Percentiles rank a stretch among this genome's conserved stretches.
Evolutionary conservation across 1,140 invertebrate species (phyloP).

Genomic region (Drosophila lacteicornis): DNA sequence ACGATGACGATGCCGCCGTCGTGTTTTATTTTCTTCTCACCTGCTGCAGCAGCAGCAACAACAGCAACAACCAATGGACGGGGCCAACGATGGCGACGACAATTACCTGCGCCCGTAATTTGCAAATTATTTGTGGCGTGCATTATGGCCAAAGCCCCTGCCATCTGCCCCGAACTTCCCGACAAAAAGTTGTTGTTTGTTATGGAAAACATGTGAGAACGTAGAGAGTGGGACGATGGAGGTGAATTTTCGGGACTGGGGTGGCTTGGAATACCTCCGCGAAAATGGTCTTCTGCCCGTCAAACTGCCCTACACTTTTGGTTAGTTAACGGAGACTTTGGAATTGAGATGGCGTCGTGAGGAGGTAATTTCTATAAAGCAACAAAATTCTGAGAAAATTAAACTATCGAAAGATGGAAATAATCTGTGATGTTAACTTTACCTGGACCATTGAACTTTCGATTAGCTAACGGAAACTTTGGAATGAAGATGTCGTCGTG

Average conservation of each 20-base stretch:
- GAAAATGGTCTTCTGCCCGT: conserved; percentile 32
- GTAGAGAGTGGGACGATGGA: neutral
- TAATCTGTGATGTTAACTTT: too few species aligned
- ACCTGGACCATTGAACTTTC: too few species aligned
- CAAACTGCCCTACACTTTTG: conserved; percentile 24
- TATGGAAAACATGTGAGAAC: conserved; percentile 60
- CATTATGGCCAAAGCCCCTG: conserved; percentile 33
- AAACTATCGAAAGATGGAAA: too few species aligned
- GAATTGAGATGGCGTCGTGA: neutral
- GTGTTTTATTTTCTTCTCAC: conserved; percentile 55
- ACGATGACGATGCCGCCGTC: conserved; percentile 14
- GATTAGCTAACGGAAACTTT: conserved; percentile 20
- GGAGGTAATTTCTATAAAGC: too few species aligned
- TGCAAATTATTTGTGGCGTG: conserved; percentile 71
- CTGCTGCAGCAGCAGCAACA: conserved; percentile 26
- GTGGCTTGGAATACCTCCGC: conserved; percentile 17
- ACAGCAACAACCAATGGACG: conserved; percentile 14
- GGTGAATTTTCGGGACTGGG: neutral
- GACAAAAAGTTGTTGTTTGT: conserved; percentile 52
- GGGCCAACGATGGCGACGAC: conserved; percentile 31
- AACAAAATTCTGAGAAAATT: too few species aligned
- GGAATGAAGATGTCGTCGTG: neutral
- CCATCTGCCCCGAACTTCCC: conserved; percentile 12
- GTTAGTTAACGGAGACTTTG: conserved; percentile 19
- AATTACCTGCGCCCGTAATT: conserved; percentile 67